A percentile compares a stretch with the other conserved stretches of the same genome.
Conservation (phyloP, 1,140 invertebrate species). For the Diorhabda carinulata region DNA sequence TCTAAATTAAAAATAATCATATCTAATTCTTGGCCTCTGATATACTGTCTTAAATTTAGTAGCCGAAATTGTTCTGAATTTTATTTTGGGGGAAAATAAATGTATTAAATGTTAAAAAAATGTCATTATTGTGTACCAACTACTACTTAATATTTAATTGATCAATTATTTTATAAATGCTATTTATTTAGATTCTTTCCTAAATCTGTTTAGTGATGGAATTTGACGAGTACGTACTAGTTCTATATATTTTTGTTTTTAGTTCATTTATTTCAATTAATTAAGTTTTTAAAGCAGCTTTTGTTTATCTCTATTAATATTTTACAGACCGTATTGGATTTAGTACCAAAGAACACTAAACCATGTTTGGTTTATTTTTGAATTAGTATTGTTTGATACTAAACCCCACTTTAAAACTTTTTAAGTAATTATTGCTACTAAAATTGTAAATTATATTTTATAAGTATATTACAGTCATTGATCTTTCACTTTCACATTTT, state of each 20-base stretch:
- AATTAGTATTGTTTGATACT: constrained; percentile 8
- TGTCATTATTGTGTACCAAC: background rate
- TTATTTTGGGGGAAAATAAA: constrained; percentile 3
- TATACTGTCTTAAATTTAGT: background rate
- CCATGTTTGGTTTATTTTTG: constrained; percentile 15
- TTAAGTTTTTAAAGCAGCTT: constrained; percentile 17
- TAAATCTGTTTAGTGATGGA: constrained; percentile 16
- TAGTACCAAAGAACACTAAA: constrained; percentile 7
- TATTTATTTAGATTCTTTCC: constrained; percentile 8
- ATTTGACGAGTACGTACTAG: constrained; percentile 25
- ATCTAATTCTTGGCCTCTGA: background rate
- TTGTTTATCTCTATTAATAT: constrained; percentile 8
- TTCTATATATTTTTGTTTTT: constrained; percentile 10
- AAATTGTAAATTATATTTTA: constrained; percentile 18
- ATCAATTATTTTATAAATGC: constrained; percentile 12
- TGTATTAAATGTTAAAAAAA: constrained; percentile 2
- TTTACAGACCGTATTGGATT: background rate
- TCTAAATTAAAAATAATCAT: background rate
- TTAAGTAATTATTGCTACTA: background rate
- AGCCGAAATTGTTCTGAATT: constrained; percentile 4
- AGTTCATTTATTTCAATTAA: constrained; percentile 3
- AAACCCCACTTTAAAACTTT: background rate
- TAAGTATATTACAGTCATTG: constrained; percentile 26
- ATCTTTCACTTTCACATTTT: constrained; percentile 27
- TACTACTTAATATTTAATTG: constrained; percentile 3